Evolutionary conservation across 2,797 vertebrate genomes (phyloP), one percentile per base, ranked within the genome.

Genomic region (Sebastes vulpes): DNA sequence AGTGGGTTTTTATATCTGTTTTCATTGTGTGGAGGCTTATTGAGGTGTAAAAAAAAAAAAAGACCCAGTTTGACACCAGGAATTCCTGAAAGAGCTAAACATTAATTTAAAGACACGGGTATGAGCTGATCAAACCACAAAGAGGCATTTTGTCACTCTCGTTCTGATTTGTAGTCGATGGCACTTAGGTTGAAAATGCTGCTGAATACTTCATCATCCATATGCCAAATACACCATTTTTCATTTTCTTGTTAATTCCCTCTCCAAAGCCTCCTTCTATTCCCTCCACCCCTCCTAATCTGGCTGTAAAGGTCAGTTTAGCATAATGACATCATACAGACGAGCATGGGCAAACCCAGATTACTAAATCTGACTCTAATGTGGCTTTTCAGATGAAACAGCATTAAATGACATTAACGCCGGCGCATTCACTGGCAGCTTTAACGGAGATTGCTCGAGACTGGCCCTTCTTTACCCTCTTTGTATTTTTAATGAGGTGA

Each of bases 241-340:
- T 88, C 89, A 94, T 93, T 94, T 94, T 89, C 83, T 85, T 92
- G 91, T 91, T 95, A 94, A 95, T 94, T 95, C 95, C 96, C 95
- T 95, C 95, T 89, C 95, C 95, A 96, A 88, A 92, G 81, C 83
- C 81, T 42, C 72, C 86, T 63, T 86, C 90, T 85, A 83, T 83
- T 89, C 84, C 91, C 84, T 86, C 67, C 87, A 88, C 88, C 85
- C 82, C 72, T 91, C 88, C 90, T 96, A 95, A 96, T 95, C 95
- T 94, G 87, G 91, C 91, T 93, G 91, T 93, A 96, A 96, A 96
- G 95, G 95, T 96, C 96, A 96, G 94, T 96, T 96, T 95, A 95
- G 95, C 95, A 96, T 96, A 96, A 95, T 95, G 94, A 95, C 95
- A 96, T 95, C 94, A 95, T 85, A 95, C 86, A 94, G 92, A 93